Evolutionary conservation across 1,140 invertebrate genomes (phyloP), one percentile per base, ranked within the genome.

Genomic region (Drosophila parvula): DNA sequence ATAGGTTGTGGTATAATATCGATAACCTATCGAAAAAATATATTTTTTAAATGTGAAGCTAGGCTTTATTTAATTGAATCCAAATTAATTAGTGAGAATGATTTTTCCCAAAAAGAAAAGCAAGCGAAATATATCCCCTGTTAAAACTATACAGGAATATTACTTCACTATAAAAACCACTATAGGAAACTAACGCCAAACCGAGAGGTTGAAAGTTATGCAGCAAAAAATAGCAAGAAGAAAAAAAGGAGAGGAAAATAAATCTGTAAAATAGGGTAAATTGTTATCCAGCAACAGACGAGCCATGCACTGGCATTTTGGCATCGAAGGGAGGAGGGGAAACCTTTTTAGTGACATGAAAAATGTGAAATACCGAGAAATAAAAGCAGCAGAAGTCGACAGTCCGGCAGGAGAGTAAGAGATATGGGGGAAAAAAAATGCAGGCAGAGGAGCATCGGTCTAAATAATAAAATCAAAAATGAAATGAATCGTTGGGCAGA

Each of bases 381-480:
- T 67, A 30, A 68, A 45, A 38, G 55, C 28, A 73, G 53, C 63
- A 57, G 34, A 11, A 48, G 12, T 44, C 18, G 22, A 3, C 11
- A 44, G 41, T 12, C 18, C 11, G 18, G 14, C 34, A 38, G 34
- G 32, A 28, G 41, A 32, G 41, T 9, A 8, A n/a, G 22, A 65
- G 58, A 65, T 43, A 65, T 64, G 55, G 28, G 63, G n/a, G n/a
- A n/a, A 12, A 61, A 67, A 63, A 64, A 64, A 11, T 53, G 50
- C 32, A 53, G 32, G 3, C 34, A n/a, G 18, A 30, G 16, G 9
- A 14, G 18, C 36, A 5, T 38, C 41, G 61, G 47, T 83, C 83
- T 88, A 88, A 88, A 88, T 88, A 88, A 88, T 80, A 88, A 88
- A 88, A 89, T 88, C 79, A 89, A 78, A 55, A 89, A 83, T 71